phyloP scores from a whole-genome alignment of 2,888 invertebrate species.

The Parasteatoda lunata region DNA sequence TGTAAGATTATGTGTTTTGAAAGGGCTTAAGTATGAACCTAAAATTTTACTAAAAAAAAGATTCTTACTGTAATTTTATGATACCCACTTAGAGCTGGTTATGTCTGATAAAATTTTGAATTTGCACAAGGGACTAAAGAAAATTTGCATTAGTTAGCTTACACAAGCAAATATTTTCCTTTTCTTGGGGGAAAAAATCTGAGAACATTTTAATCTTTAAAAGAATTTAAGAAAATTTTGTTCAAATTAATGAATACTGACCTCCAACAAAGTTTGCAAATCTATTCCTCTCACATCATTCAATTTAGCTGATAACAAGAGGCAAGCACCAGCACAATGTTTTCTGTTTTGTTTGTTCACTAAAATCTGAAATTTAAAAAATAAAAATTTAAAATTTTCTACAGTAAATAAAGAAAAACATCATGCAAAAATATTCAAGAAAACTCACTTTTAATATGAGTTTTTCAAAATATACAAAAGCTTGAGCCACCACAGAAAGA shows the following conservation, averaged over 20 bases:
- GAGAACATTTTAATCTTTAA: neutral
- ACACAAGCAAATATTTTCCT: too few species aligned
- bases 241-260: conserved; percentile 73
- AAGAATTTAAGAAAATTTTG: neutral
- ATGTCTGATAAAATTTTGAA: too few species aligned
- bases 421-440: neutral
- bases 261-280: conserved; percentile 90
- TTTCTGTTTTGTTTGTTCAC: conserved; percentile 97
- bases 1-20: too few species aligned
- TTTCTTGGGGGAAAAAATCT: too few species aligned
- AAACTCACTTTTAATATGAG: conserved; percentile 82
- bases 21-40: too few species aligned
- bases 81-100: too few species aligned
- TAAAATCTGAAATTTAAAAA: conserved; percentile 77
- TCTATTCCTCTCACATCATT: conserved; percentile 96
- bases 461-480: conserved; percentile 99
- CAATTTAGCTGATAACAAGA: conserved; percentile 94
- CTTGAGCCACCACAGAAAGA: conserved; percentile 93
- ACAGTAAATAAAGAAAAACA: conserved; percentile 2
- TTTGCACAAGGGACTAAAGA: too few species aligned
- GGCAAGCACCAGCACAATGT: conserved; percentile 94
- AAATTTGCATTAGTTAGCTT: too few species aligned
- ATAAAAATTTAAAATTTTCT: neutral
- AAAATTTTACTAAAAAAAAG: too few species aligned
- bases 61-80: too few species aligned